These are phyloP conservation scores for Ceyx cyanopectus DNA, from an alignment of 2,113 vertebrate species.

Conservation along the genomic window DNA sequence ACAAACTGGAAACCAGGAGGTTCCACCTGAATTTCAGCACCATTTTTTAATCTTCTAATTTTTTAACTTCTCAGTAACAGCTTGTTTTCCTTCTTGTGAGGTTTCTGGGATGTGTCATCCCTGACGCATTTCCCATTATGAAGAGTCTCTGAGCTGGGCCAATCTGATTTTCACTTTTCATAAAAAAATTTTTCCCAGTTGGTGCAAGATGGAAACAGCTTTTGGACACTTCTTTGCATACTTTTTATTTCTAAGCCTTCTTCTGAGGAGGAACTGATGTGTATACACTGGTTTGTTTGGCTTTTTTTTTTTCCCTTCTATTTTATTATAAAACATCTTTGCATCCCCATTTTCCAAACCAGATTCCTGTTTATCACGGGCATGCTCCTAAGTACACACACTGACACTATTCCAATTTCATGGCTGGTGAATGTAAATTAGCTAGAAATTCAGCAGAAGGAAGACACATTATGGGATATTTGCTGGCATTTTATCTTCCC, in stretches of 20 bases:
- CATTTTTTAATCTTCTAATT: fast-evolving
- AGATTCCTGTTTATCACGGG: background rate
- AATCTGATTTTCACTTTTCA: background rate
- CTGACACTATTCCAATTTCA: background rate
- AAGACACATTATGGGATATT: background rate
- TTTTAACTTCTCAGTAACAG: background rate
- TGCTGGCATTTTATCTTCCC: background rate
- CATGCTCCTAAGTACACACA: fast-evolving
- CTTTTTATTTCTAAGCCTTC: background rate
- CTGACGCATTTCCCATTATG: background rate
- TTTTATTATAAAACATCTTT: background rate
- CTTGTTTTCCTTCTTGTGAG: background rate
- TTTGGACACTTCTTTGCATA: background rate
- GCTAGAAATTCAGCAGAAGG: background rate
- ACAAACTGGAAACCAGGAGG: no score
- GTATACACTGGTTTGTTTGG: fast-evolving
- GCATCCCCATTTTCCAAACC: background rate
- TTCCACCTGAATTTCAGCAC: background rate
- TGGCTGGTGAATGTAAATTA: background rate
- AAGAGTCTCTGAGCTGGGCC: background rate
- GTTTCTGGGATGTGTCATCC: background rate
- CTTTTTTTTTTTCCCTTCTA: background rate
- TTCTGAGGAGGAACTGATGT: background rate
- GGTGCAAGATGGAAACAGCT: background rate
- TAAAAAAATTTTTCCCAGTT: background rate